These are phyloP conservation scores for Gopherus flavomarginatus DNA, from an alignment of 2,113 vertebrate species.

Conservation along the genomic window DNA sequence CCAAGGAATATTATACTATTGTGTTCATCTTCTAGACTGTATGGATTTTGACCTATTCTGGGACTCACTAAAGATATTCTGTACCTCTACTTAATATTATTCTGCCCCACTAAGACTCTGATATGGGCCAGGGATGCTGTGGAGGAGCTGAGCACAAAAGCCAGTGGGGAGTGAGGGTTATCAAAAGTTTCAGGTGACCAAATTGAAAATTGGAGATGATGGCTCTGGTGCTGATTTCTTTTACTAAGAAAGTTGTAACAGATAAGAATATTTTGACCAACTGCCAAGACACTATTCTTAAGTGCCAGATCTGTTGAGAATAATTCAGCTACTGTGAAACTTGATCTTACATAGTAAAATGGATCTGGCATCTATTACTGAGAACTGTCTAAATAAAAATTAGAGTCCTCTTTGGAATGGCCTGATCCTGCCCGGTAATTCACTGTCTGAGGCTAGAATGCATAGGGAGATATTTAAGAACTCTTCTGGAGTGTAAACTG, in stretches of 20 bases:
- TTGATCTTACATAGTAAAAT: background rate
- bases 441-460: background rate
- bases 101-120: background rate
- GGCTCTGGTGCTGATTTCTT: background rate
- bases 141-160: background rate
- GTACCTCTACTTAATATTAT: background rate
- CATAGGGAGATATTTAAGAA: background rate
- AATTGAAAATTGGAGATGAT: background rate
- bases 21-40: too few relatives aligned
- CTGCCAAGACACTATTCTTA: background rate
- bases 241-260: background rate
- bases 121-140: accelerated
- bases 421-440: background rate
- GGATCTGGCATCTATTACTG: background rate
- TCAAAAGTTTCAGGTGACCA: background rate
- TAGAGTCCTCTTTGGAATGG: background rate
- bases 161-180: background rate
- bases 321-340: background rate
- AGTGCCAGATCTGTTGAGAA: background rate
- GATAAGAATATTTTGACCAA: background rate
- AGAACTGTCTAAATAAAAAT: background rate
- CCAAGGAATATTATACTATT: too few relatives aligned
- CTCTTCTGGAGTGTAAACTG: background rate
- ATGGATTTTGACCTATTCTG: too few relatives aligned
- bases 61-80: background rate